These are phyloP conservation scores for Chroicocephalus ridibundus DNA, from an alignment of 2,113 vertebrate genomes.

Conservation along the genomic window DNA sequence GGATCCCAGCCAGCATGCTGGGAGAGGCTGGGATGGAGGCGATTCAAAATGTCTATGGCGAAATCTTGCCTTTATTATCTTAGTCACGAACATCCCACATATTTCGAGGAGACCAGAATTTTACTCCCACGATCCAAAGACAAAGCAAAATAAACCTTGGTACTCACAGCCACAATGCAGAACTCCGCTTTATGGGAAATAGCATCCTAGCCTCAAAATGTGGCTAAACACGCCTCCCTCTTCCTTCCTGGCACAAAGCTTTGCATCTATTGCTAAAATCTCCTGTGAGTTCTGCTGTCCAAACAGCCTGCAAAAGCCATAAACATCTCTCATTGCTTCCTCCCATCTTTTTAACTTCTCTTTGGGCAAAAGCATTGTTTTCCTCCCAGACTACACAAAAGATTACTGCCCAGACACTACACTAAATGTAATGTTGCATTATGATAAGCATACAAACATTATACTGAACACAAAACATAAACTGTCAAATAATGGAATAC, in stretches of 20 bases:
- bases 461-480: not conserved
- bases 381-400: not conserved
- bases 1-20: not conserved
- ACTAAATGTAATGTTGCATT: not conserved
- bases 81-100: not conserved
- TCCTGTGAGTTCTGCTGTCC: not conserved
- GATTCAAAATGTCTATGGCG: not conserved
- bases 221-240: not conserved
- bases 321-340: not conserved
- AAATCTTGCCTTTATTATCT: slow-evolving; percentile 4
- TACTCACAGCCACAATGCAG: not conserved
- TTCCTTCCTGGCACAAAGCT: not conserved
- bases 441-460: not conserved
- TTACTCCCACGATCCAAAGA: slow-evolving; percentile 2
- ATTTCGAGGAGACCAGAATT: slow-evolving; percentile 19
- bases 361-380: not conserved
- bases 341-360: not conserved
- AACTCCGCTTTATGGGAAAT: not conserved
- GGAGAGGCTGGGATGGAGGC: not conserved
- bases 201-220: not conserved
- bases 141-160: slow-evolving; percentile 12
- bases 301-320: not conserved
- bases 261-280: not conserved
- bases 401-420: not conserved
- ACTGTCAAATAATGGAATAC: not conserved